These are phyloP conservation scores for Peucedramus taeniatus DNA, from an alignment of 2,113 vertebrate genomes.

Conservation along the genomic window DNA sequence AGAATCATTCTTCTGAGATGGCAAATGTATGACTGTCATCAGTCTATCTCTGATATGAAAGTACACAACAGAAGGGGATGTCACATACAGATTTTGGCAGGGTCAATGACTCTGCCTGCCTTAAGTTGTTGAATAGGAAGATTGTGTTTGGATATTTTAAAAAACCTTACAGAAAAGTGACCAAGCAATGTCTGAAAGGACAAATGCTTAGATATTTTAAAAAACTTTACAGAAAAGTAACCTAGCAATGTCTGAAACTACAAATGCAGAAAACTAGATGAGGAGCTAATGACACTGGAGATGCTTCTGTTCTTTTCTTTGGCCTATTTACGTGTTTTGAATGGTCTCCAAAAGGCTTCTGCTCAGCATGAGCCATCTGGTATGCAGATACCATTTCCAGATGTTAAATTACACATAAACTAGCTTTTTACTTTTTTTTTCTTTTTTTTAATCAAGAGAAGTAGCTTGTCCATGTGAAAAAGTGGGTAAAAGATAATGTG, in stretches of 20 bases:
- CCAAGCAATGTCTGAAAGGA: not conserved
- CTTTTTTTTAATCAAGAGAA: not conserved
- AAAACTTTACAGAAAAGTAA: not conserved
- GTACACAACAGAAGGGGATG: not conserved
- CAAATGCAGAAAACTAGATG: not conserved
- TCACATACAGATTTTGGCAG: not conserved
- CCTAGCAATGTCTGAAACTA: not conserved
- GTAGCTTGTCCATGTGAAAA: not conserved
- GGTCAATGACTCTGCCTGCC: not conserved
- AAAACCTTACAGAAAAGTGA: not conserved
- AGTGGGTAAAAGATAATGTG: not conserved
- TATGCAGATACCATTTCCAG: constrained; percentile 2
- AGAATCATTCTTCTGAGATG: not conserved
- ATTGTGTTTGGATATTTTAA: not conserved
- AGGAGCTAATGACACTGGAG: not conserved
- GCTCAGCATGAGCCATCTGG: not conserved
- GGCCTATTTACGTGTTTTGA: not conserved
- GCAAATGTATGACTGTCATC: not conserved
- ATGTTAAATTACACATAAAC: constrained; percentile 19
- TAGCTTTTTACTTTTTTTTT: not conserved
- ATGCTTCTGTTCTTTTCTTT: not conserved
- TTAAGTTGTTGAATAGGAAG: not conserved
- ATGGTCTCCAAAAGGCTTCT: not conserved
- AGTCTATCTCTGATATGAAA: not conserved
- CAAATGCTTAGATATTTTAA: not conserved